Percentiles rank a stretch among this genome's conserved stretches.
Evolutionary conservation across 1,140 invertebrate species (phyloP).

Genomic region (Drosophila bocki): DNA sequence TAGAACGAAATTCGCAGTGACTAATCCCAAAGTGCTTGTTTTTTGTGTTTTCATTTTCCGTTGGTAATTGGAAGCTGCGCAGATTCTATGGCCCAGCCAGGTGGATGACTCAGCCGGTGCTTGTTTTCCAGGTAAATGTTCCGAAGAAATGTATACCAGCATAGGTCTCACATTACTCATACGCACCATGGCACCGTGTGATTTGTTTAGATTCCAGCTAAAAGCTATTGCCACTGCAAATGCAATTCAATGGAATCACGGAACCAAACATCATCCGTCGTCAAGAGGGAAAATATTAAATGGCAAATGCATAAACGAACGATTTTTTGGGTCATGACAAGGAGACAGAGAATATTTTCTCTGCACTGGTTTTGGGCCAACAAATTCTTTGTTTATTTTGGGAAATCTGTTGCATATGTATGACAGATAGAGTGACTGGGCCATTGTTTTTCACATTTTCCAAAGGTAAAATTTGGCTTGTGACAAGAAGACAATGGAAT

Average conservation of each 20-base stretch:
- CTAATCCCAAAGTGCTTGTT: conserved; percentile 50
- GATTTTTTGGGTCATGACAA: conserved; percentile 3
- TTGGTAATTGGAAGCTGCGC: conserved; percentile 78
- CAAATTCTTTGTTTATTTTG: conserved; percentile 14
- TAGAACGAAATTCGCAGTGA: conserved; percentile 50
- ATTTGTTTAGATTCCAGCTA: conserved; percentile 38
- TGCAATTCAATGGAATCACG: conserved; percentile 15
- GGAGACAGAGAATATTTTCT: not conserved
- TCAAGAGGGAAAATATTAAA: not conserved
- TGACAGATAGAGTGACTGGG: not conserved
- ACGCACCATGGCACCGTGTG: conserved; percentile 52
- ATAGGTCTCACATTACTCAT: conserved; percentile 70
- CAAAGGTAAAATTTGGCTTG: not conserved
- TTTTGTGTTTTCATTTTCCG: conserved; percentile 7
- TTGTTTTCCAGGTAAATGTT: conserved; percentile 32
- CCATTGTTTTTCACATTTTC: not conserved
- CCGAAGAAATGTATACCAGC: conserved; percentile 56
- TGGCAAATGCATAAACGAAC: conserved; percentile 9
- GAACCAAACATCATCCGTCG: conserved; percentile 1
- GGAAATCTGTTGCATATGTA: conserved; percentile 3
- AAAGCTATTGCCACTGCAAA: conserved; percentile 42
- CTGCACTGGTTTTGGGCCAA: conserved; percentile 4
- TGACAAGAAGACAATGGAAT: not conserved
- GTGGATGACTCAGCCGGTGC: conserved; percentile 32
- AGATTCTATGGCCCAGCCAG: conserved; percentile 58